A percentile compares a stretch with the other conserved stretches of the same genome.
Conservation (phyloP, 2,797 vertebrate species). For the Distichodus sexfasciatus region DNA sequence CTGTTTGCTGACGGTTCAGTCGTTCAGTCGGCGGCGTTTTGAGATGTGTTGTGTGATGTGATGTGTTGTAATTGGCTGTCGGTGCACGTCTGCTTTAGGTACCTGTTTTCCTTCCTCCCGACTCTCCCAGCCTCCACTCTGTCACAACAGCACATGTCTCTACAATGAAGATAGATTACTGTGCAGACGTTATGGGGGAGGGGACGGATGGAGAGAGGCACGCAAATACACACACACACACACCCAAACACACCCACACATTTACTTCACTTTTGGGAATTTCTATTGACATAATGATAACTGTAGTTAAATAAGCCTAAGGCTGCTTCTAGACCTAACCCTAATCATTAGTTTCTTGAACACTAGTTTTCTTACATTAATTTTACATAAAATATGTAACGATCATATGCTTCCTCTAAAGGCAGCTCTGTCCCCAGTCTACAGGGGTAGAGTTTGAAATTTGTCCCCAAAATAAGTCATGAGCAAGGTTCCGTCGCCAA, state of each 20-base stretch:
- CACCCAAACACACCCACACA: neutral
- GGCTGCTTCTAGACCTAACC: too few species aligned
- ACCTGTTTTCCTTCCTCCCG: conserved; percentile 71
- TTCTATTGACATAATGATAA: too few species aligned
- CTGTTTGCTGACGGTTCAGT: conserved; percentile 7
- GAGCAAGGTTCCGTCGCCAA: too few species aligned
- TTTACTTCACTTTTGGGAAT: too few species aligned
- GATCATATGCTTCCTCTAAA: neutral
- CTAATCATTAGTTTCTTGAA: neutral
- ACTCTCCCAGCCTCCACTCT: conserved; percentile 62
- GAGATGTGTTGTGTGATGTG: conserved; percentile 38
- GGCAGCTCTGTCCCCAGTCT: too few species aligned
- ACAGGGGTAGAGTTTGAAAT: too few species aligned
- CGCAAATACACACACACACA: neutral
- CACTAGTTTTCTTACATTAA: neutral
- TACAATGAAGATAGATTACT: conserved; percentile 78
- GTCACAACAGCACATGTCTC: conserved; percentile 77
- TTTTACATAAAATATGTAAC: neutral
- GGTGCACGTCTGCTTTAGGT: conserved; percentile 66
- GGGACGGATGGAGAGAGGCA: conserved; percentile 50
- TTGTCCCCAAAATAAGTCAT: too few species aligned
- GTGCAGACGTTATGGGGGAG: conserved; percentile 40
- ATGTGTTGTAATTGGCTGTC: conserved; percentile 59
- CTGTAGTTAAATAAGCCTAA: too few species aligned
- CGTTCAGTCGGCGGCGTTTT: conserved; percentile 32